A percentile compares a stretch with the other conserved stretches of the same genome.
Evolutionary conservation across 2,797 vertebrate genomes (phyloP).

Genomic region (Pseudochromis fuscus): DNA sequence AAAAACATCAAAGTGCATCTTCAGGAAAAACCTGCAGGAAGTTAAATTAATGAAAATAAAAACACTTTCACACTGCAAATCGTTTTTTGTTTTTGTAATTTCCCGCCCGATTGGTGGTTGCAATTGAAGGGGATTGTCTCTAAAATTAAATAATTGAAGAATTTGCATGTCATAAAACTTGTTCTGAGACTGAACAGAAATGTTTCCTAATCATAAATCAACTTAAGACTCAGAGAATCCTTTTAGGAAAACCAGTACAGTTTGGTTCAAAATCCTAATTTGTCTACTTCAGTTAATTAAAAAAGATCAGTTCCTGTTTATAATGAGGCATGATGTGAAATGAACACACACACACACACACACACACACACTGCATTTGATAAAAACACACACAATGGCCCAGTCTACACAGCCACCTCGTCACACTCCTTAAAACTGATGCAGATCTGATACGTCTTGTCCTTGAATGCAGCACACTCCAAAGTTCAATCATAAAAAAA

Average conservation of each 20-base stretch:
- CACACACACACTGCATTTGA: conserved; percentile 29
- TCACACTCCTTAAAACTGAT: no score
- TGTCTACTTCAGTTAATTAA: conserved; percentile 41
- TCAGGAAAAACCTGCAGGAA: background rate
- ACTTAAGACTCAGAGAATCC: conserved; percentile 1
- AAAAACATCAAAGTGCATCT: no score
- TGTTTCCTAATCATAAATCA: no score
- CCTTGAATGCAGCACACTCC: background rate
- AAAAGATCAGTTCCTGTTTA: conserved; percentile 37
- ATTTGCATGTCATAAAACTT: background rate
- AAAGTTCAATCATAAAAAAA: background rate
- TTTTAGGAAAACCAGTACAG: conserved; percentile 47
- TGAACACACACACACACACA: conserved; percentile 43
- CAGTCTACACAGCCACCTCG: conserved; percentile 32
- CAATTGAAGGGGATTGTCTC: background rate
- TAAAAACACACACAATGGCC: conserved; percentile 46
- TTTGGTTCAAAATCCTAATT: conserved; percentile 43
- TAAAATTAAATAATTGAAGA: background rate
- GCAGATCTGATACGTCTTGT: background rate
- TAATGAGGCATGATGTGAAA: conserved; percentile 70
- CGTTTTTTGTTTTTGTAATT: no score
- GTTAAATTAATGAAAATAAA: background rate
- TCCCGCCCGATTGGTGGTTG: no score
- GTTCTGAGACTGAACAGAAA: no score
- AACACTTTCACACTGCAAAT: no score